phyloP scores from a whole-genome alignment of 92 coral and sea anemone genomes.

The Palythoa caribaeorum region DNA sequence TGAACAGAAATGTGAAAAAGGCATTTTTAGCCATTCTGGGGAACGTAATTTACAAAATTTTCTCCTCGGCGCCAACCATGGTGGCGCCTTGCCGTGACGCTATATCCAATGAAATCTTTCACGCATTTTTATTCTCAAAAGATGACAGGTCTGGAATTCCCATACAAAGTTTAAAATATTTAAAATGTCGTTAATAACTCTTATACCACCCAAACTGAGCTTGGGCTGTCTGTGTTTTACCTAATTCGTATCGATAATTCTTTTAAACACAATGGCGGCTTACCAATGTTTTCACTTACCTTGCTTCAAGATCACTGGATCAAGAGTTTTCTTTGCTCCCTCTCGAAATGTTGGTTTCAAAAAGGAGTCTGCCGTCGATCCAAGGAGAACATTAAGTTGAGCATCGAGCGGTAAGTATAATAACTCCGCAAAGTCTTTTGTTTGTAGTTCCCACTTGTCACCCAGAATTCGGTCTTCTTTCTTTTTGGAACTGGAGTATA shows the following conservation, averaged over 20 bases:
- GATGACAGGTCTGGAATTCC: too few relatives aligned
- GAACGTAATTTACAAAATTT: too few relatives aligned
- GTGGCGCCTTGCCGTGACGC: too few relatives aligned
- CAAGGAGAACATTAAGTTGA: constrained; percentile 79
- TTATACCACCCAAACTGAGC: too few relatives aligned
- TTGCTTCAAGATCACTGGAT: constrained; percentile 68
- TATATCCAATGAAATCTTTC: too few relatives aligned
- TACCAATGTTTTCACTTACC: constrained; percentile 18
- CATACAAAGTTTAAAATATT: too few relatives aligned
- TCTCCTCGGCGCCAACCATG: too few relatives aligned
- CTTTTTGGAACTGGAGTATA: constrained; percentile 12
- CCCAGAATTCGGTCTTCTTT: constrained; percentile 26
- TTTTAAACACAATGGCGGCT: neutral
- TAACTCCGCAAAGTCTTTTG: constrained; percentile 83
- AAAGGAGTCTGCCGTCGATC: constrained; percentile 77
- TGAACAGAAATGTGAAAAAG: too few relatives aligned
- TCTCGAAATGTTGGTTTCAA: constrained; percentile 90
- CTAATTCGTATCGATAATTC: neutral
- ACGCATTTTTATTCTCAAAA: too few relatives aligned
- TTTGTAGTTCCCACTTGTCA: constrained; percentile 60
- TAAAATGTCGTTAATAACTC: too few relatives aligned
- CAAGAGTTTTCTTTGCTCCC: constrained; percentile 90
- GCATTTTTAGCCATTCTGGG: too few relatives aligned
- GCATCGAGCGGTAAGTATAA: constrained; percentile 81
- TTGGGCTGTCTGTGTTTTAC: too few relatives aligned